phyloP scores from a whole-genome alignment of 1,140 invertebrate genomes.

The Aphidius gifuensis region DNA sequence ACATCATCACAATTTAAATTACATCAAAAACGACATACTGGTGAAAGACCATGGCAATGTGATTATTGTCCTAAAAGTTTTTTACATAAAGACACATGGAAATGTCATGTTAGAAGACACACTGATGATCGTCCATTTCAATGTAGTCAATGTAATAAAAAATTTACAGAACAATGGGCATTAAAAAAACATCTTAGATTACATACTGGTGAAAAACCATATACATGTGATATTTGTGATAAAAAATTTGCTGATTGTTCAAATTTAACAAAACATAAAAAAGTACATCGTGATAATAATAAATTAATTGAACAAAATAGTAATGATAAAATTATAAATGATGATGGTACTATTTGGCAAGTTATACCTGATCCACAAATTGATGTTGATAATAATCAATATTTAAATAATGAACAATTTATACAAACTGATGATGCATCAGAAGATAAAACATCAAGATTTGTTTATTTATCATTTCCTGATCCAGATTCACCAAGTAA shows the following conservation, averaged over 20 bases:
- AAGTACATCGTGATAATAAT: conserved; percentile 46
- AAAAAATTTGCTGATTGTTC: conserved; percentile 72
- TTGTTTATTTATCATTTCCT: conserved; percentile 56
- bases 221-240: conserved; percentile 69
- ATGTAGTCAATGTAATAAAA: conserved; percentile 60
- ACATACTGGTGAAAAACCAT: conserved; percentile 76
- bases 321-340: conserved; percentile 24
- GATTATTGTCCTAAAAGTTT: conserved; percentile 63
- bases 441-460: conserved; percentile 45
- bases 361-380: conserved; percentile 38
- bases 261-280: conserved; percentile 66
- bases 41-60: conserved; percentile 63
- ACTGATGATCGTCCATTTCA: conserved; percentile 63
- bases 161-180: conserved; percentile 67
- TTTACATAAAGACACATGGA: conserved; percentile 65
- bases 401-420: conserved; percentile 33
- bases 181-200: conserved; percentile 63
- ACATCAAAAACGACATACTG: conserved; percentile 63
- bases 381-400: conserved; percentile 34
- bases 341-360: conserved; percentile 43
- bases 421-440: conserved; percentile 38
- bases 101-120: conserved; percentile 64
- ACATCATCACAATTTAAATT: conserved; percentile 67
- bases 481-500: conserved; percentile 50
- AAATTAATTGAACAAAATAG: conserved; percentile 32